Percentiles rank a stretch among this genome's conserved stretches.
These are phyloP conservation scores for Ardeotis arabs DNA, from an alignment of 2,113 vertebrate species.

Conservation along the genomic window DNA sequence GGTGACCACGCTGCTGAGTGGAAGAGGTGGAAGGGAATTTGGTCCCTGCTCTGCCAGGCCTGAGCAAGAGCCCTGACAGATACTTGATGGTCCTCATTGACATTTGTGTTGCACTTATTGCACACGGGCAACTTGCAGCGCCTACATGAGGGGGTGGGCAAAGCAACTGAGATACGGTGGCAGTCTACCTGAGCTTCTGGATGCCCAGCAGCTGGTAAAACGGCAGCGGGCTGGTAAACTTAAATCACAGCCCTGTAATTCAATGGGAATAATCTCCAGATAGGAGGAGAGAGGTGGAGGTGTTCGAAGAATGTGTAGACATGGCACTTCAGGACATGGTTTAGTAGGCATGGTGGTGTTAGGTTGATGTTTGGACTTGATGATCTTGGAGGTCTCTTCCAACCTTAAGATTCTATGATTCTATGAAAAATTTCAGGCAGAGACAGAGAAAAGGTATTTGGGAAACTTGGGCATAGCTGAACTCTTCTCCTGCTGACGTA, in stretches of 20 bases:
- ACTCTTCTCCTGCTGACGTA: neutral
- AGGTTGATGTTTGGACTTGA: too few species aligned
- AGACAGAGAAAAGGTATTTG: neutral
- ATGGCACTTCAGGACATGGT: too few species aligned
- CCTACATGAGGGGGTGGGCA: neutral
- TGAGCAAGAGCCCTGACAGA: neutral
- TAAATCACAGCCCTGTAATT: neutral
- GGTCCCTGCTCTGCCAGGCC: neutral
- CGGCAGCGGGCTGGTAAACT: neutral
- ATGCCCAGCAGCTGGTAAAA: neutral
- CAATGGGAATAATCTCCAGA: neutral
- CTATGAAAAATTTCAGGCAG: neutral
- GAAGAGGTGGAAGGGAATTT: neutral
- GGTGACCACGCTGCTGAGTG: accelerated
- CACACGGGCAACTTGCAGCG: accelerated
- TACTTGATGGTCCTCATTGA: neutral
- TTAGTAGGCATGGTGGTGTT: too few species aligned
- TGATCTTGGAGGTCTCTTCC: too few species aligned
- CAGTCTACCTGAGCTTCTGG: accelerated
- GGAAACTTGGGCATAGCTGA: neutral
- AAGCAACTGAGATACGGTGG: neutral
- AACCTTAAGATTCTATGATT: too few species aligned
- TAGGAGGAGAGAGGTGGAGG: neutral
- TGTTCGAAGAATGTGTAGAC: too few species aligned
- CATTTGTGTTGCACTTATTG: neutral